A percentile compares a stretch with the other conserved stretches of the same genome.
phyloP scores from a whole-genome alignment of 2,888 invertebrate genomes.

The Thera obeliscata region DNA sequence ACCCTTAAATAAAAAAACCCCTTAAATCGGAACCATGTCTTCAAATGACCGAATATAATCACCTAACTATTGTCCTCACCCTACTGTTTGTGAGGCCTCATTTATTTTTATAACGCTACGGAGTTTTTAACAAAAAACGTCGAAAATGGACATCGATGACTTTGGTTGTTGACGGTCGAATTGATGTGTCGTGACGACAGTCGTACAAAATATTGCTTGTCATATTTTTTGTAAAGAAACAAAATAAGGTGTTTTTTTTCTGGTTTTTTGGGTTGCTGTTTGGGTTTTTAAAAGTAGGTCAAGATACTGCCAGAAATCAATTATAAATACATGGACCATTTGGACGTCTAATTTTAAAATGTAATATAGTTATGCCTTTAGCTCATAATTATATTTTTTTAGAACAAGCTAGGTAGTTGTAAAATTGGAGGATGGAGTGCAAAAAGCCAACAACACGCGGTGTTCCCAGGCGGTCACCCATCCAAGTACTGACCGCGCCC shows the following conservation, averaged over 20 bases:
- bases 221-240: slow-evolving; percentile 47
- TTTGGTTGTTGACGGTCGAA: slow-evolving; percentile 45
- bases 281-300: slow-evolving; percentile 6
- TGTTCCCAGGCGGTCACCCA: slow-evolving; percentile 71
- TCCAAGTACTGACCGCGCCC: slow-evolving; percentile 72
- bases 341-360: no score
- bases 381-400: no score
- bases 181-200: slow-evolving; percentile 67
- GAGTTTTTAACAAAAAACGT: slow-evolving; percentile 70
- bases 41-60: slow-evolving; percentile 83
- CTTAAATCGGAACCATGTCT: slow-evolving; percentile 61
- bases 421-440: slow-evolving; percentile 1
- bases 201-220: slow-evolving; percentile 39
- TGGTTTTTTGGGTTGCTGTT: not conserved
- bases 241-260: slow-evolving; percentile 5
- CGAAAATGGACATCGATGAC: slow-evolving; percentile 65
- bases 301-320: not conserved
- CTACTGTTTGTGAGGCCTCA: slow-evolving; percentile 75
- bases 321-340: no score
- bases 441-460: slow-evolving; percentile 64
- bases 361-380: no score
- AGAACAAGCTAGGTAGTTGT: no score
- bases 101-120: slow-evolving; percentile 78
- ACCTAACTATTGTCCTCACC: slow-evolving; percentile 81
- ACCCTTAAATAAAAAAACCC: slow-evolving; percentile 44